These are phyloP conservation scores for Trichacis sp. DNA, from an alignment of 2,888 invertebrate species.

Conservation along the genomic window DNA sequence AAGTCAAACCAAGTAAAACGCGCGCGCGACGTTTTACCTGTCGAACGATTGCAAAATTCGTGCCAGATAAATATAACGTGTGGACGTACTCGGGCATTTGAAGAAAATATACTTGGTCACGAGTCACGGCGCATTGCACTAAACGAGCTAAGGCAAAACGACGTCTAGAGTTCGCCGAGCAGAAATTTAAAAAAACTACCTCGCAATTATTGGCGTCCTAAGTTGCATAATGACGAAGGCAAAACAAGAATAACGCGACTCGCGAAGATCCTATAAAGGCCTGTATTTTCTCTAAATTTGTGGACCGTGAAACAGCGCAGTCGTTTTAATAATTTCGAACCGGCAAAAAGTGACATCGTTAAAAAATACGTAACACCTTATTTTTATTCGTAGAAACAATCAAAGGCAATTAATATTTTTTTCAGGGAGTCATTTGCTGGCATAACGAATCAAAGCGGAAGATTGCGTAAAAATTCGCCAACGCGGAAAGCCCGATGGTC, in stretches of 20 bases:
- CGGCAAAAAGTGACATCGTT: neutral
- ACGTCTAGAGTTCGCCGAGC: constrained; percentile 49
- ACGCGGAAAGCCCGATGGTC: constrained; percentile 22
- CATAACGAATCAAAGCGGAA: neutral
- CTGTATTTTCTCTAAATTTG: constrained; percentile 2
- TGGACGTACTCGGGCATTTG: constrained; percentile 11
- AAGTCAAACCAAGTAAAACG: constrained; percentile 1
- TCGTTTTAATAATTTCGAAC: neutral
- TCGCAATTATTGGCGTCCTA: constrained; percentile 33
- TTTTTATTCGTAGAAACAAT: too few species aligned
- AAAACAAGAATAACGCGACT: constrained; percentile 3
- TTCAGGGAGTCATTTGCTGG: too few species aligned
- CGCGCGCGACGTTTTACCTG: neutral
- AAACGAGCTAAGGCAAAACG: constrained; percentile 44
- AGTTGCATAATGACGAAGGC: constrained; percentile 44
- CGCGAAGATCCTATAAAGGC: neutral
- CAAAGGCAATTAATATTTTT: too few species aligned
- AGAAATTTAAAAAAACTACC: constrained; percentile 40
- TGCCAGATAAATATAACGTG: constrained; percentile 1
- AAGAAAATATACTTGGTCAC: constrained; percentile 27
- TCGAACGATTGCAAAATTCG: constrained; percentile 7
- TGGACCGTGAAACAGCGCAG: neutral
- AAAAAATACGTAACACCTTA: neutral
- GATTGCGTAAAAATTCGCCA: constrained; percentile 2
- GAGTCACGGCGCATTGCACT: constrained; percentile 23